Conservation (phyloP, 53 echinoderm and acorn worm species). For the Crossaster papposus region DNA sequence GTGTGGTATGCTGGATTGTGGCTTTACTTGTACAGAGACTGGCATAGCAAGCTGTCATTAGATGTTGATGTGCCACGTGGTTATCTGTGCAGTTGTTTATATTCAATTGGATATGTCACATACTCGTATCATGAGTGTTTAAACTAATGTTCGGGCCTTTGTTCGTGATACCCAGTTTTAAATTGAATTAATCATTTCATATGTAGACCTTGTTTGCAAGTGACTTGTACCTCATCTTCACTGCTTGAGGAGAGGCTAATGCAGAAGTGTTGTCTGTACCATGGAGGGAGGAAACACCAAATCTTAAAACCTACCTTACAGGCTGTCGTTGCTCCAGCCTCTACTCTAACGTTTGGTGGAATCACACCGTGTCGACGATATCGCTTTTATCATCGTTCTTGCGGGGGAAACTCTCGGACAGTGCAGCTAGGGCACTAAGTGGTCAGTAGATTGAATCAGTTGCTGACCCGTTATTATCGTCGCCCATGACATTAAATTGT, state of each 20-base stretch:
- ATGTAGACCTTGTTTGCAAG: neutral
- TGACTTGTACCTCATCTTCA: neutral
- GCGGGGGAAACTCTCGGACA: neutral
- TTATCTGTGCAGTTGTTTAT: neutral
- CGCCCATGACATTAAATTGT: constrained; percentile 55
- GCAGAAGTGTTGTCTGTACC: neutral
- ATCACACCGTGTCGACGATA: constrained; percentile 8
- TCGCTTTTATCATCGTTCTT: constrained; percentile 12
- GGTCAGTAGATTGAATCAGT: neutral
- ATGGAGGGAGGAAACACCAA: too few relatives aligned
- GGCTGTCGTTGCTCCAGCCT: neutral
- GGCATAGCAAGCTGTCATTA: neutral
- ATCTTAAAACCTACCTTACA: neutral
- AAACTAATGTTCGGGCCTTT: neutral
- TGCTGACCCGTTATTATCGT: neutral
- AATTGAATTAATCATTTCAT: neutral
- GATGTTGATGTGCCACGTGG: neutral
- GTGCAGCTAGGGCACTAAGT: constrained; percentile 11
- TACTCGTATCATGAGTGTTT: neutral
- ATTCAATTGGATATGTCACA: neutral
- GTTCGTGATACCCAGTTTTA: neutral
- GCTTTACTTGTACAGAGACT: neutral
- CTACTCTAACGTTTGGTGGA: neutral
- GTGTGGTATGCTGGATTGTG: constrained; percentile 1
- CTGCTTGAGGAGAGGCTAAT: neutral